Conservation (phyloP, 2,113 vertebrate species). For the Corydoras sp. region DNA sequence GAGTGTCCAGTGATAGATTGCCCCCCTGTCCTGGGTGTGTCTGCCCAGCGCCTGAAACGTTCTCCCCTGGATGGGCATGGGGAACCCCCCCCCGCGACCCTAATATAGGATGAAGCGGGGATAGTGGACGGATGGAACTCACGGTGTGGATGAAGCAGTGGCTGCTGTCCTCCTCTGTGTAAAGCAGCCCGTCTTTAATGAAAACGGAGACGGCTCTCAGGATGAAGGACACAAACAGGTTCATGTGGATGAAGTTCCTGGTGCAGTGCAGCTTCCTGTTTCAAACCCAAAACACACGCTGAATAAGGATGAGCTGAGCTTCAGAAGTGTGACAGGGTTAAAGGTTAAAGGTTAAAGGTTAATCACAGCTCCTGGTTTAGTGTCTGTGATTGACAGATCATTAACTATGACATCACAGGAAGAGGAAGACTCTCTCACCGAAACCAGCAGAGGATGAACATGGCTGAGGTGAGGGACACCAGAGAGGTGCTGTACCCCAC, state of each 20-base stretch:
- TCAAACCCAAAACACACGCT: neutral
- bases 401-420: too few species aligned
- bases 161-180: slow-evolving; percentile 83
- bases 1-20: too few species aligned
- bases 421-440: slow-evolving; percentile 68
- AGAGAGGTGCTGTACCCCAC: slow-evolving; percentile 96
- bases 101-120: too few species aligned
- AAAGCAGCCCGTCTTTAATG: slow-evolving; percentile 93
- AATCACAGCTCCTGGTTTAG: too few species aligned
- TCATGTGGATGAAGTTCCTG: slow-evolving; percentile 98
- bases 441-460: slow-evolving; percentile 96
- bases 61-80: too few species aligned
- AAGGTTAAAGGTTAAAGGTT: too few species aligned
- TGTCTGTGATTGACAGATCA: too few species aligned
- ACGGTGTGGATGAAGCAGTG: slow-evolving; percentile 86
- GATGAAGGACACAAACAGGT: slow-evolving; percentile 95
- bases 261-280: slow-evolving; percentile 95
- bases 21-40: too few species aligned
- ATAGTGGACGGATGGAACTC: slow-evolving; percentile 39
- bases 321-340: too few species aligned
- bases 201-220: slow-evolving; percentile 93
- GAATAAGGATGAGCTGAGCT: too few species aligned
- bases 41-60: too few species aligned
- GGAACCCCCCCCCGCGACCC: too few species aligned
- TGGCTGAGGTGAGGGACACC: slow-evolving; percentile 90